Evolutionary conservation across 2,797 vertebrate genomes (phyloP).

Genomic region (Girardinus metallicus): DNA sequence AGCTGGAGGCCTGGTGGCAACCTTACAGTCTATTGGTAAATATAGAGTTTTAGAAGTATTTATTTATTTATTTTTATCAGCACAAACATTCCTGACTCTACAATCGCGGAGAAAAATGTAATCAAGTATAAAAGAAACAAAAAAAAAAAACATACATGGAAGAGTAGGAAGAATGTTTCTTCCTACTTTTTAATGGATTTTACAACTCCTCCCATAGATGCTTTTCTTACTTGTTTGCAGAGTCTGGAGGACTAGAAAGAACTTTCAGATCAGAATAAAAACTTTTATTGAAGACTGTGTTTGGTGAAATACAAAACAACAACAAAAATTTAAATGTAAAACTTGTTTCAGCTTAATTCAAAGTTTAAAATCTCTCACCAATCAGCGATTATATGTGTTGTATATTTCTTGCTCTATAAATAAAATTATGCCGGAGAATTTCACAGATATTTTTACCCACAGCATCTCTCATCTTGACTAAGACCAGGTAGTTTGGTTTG

Average conservation of each 20-base stretch:
- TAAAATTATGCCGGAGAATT: not conserved
- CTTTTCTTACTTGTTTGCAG: no score
- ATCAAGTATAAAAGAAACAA: not conserved
- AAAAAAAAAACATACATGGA: not conserved
- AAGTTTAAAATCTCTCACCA: not conserved
- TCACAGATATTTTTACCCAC: not conserved
- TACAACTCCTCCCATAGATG: no score
- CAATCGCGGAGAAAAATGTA: not conserved
- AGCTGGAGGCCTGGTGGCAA: conserved; percentile 12
- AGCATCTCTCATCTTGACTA: not conserved
- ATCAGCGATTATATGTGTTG: no score
- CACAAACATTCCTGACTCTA: not conserved
- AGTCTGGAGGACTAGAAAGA: no score
- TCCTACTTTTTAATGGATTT: no score
- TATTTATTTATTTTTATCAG: no score
- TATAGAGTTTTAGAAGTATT: not conserved
- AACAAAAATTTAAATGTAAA: not conserved
- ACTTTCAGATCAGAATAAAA: not conserved
- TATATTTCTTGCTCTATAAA: no score
- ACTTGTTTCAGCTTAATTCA: not conserved
- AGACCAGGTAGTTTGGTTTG: not conserved
- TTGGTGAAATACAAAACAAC: not conserved
- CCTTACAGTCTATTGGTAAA: conserved; percentile 33
- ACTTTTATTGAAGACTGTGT: not conserved
- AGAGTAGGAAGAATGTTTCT: not conserved